phyloP scores from a whole-genome alignment of 1,140 invertebrate genomes.

The Globodera rostochiensis region DNA sequence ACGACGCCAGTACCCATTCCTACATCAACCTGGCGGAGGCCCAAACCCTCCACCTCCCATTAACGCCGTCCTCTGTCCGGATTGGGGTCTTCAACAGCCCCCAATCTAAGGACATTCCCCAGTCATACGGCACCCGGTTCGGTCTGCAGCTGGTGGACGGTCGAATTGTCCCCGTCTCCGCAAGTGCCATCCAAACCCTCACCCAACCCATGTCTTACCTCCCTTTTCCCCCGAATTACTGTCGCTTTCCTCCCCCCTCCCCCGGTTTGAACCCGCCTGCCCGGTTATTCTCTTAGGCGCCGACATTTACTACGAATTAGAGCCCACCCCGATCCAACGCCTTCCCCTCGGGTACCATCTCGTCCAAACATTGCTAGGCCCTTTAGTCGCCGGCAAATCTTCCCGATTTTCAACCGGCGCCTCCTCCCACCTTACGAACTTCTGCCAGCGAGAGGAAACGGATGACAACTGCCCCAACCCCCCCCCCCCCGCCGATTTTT shows the following conservation, averaged over 20 bases:
- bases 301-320: not conserved
- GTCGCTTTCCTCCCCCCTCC: not conserved
- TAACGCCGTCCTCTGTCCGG: not conserved
- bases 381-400: not conserved
- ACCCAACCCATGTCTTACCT: constrained; percentile 1
- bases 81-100: not conserved
- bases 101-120: not conserved
- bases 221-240: not conserved
- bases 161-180: not conserved
- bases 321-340: not conserved
- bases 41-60: not conserved
- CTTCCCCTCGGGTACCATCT: not conserved
- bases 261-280: not conserved
- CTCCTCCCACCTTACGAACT: too few species aligned
- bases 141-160: not conserved
- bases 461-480: not conserved
- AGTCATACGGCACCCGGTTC: not conserved
- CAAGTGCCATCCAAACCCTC: not conserved
- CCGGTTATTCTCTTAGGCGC: not conserved
- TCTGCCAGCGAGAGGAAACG: too few species aligned
- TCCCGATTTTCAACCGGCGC: too few species aligned
- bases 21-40: not conserved
- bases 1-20: constrained; percentile 4
- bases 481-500: too few species aligned
- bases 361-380: not conserved